A percentile compares a stretch with the other conserved stretches of the same genome.
phyloP scores from a whole-genome alignment of 2,113 vertebrate species.

The Megalops atlanticus region DNA sequence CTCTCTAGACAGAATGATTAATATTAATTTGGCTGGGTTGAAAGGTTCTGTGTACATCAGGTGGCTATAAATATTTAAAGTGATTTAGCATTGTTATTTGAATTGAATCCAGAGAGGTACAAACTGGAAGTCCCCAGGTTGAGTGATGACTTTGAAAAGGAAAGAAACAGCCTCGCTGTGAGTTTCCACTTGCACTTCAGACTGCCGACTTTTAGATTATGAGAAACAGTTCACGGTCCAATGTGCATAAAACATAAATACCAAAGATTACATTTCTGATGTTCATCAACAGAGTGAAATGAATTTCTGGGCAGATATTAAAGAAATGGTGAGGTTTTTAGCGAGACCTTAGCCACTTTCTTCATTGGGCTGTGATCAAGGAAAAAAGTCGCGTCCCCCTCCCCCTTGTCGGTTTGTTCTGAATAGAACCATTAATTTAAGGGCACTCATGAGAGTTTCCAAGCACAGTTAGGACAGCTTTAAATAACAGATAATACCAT shows the following conservation, averaged over 20 bases:
- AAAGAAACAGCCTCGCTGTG: neutral
- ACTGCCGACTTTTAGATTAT: neutral
- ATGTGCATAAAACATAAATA: neutral
- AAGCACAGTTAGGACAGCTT: no score
- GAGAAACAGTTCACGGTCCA: neutral
- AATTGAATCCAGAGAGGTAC: constrained; percentile 5
- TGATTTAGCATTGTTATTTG: neutral
- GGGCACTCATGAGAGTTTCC: no score
- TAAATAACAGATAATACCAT: no score
- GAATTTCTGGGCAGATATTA: neutral
- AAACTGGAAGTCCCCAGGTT: constrained; percentile 2
- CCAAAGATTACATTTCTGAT: neutral
- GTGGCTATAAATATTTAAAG: constrained; percentile 10
- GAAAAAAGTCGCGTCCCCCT: no score
- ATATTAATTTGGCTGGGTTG: neutral
- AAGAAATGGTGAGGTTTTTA: neutral
- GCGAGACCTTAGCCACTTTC: neutral
- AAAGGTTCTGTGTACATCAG: neutral
- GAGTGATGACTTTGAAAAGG: constrained; percentile 16
- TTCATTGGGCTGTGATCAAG: neutral
- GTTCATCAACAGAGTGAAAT: neutral
- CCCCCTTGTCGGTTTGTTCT: no score
- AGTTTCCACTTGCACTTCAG: neutral
- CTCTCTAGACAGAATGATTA: constrained; percentile 2
- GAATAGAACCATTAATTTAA: no score